Evolutionary conservation across 2,888 invertebrate genomes (phyloP), one percentile per base, ranked within the genome.

Genomic region (Nyleta sp.): DNA sequence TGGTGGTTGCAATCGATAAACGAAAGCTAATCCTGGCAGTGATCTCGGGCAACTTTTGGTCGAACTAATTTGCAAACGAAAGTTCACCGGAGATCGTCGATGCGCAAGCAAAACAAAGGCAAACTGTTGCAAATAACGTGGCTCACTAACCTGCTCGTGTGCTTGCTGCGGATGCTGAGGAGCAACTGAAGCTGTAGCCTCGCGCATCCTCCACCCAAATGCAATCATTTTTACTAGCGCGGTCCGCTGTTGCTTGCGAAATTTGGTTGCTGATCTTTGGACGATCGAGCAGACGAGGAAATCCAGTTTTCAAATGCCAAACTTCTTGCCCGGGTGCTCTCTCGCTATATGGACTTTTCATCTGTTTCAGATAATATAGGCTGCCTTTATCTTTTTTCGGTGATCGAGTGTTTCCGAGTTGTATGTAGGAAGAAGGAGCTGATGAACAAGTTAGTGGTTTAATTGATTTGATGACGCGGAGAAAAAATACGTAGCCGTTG

Each of bases 171-270:
- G 70, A 81, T 65, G 79, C 81, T 62, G 79, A 79, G 81, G 79
- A 81, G 81, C 81, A 79, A 81, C 81, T 81, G 81, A 81, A 77
- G 81, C 79, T 68, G 79, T 79, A 76, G 68, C 71, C 74, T 74
- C 77, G 81, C 79, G 81, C 79, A 79, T 75, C 81, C 79, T 77
- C 81, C 79, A 60, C 72, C 77, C 81, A 77, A 81, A 79, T 77
- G 73, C 79, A 73, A 77, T 78, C 78, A 71, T 78, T 78, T 81
- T 81, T 77, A 70, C 80, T 48, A 75, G 65, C 77, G 78, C 81
- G 64, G 71, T 48, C 76, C 46, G 70, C 70, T 60, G 52, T 77
- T 65, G 40, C 68, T 80, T 65, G 62, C 33, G 55, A 50, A 55
- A 62, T 8, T 52, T 68, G 28, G 44, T 73, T 57, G n/a, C n/a